Evolutionary conservation across 2,888 invertebrate species (phyloP).

Genomic region (Slavum lentiscoides): DNA sequence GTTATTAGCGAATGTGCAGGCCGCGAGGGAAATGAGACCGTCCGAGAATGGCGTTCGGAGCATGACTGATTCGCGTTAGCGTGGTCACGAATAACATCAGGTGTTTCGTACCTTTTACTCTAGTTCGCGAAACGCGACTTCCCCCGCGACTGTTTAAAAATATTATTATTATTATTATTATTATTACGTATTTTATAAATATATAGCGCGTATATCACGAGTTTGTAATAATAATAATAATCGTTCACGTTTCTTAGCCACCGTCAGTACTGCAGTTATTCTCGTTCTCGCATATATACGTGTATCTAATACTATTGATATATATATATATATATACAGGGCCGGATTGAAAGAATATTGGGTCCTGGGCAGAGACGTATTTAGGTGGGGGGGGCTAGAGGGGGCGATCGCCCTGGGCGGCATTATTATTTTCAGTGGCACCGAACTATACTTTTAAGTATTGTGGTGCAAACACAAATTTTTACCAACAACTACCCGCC

Average conservation of each 20-base stretch:
- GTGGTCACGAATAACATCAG: slow-evolving; percentile 23
- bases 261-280: neutral
- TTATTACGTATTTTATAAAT: neutral
- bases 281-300: neutral
- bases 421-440: too few relatives aligned
- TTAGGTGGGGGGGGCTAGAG: too few relatives aligned
- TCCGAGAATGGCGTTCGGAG: slow-evolving; percentile 17
- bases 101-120: slow-evolving; percentile 31
- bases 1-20: neutral
- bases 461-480: too few relatives aligned
- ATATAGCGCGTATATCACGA: slow-evolving; percentile 20
- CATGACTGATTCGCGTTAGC: slow-evolving; percentile 38
- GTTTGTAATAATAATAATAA: slow-evolving; percentile 17
- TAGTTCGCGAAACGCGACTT: slow-evolving; percentile 27
- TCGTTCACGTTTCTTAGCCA: slow-evolving; percentile 40
- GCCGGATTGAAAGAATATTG: too few relatives aligned
- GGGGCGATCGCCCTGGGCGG: too few relatives aligned
- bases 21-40: slow-evolving; percentile 3
- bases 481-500: too few relatives aligned
- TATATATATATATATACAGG: too few relatives aligned
- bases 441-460: too few relatives aligned
- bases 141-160: neutral
- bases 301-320: too few relatives aligned
- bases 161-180: too few relatives aligned
- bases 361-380: too few relatives aligned